phyloP scores from a whole-genome alignment of 1,140 invertebrate genomes.

The Drosophila serrata region DNA sequence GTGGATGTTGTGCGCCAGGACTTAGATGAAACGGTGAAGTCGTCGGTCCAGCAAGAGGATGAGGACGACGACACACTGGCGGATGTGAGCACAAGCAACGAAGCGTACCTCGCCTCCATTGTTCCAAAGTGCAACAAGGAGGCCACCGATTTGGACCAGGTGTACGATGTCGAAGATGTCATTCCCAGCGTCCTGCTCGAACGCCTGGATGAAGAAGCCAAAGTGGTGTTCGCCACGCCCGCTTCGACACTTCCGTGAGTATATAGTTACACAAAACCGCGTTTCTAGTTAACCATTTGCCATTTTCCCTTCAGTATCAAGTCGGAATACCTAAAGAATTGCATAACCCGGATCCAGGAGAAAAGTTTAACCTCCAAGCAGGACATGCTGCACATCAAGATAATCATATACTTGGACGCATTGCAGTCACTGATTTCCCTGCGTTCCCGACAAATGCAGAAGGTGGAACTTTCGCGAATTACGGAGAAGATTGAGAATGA shows the following conservation, averaged over 20 bases:
- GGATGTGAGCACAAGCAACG: slow-evolving; percentile 55
- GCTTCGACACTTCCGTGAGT: slow-evolving; percentile 68
- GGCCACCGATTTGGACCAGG: slow-evolving; percentile 58
- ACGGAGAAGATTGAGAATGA: slow-evolving; percentile 82
- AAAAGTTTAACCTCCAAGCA: slow-evolving; percentile 42
- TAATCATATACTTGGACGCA: slow-evolving; percentile 82
- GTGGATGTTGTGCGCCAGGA: slow-evolving; percentile 73
- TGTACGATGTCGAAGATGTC: slow-evolving; percentile 70
- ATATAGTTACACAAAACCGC: not conserved
- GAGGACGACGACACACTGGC: slow-evolving; percentile 44
- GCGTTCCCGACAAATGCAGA: slow-evolving; percentile 63
- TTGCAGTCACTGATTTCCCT: slow-evolving; percentile 68
- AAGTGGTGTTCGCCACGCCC: slow-evolving; percentile 57
- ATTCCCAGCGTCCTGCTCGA: slow-evolving; percentile 61
- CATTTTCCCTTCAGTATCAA: slow-evolving; percentile 49
- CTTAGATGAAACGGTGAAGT: slow-evolving; percentile 70
- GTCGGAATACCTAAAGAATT: slow-evolving; percentile 66
- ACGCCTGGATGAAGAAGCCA: slow-evolving; percentile 77
- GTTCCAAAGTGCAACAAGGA: slow-evolving; percentile 69
- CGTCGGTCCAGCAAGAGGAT: slow-evolving; percentile 14
- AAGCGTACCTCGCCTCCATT: slow-evolving; percentile 64
- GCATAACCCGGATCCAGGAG: slow-evolving; percentile 54
- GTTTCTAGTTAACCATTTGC: not conserved
- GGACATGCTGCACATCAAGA: slow-evolving; percentile 66
- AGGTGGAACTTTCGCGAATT: slow-evolving; percentile 66